phyloP scores from a whole-genome alignment of 2,113 vertebrate genomes.

The Herpetotheres cachinnans region DNA sequence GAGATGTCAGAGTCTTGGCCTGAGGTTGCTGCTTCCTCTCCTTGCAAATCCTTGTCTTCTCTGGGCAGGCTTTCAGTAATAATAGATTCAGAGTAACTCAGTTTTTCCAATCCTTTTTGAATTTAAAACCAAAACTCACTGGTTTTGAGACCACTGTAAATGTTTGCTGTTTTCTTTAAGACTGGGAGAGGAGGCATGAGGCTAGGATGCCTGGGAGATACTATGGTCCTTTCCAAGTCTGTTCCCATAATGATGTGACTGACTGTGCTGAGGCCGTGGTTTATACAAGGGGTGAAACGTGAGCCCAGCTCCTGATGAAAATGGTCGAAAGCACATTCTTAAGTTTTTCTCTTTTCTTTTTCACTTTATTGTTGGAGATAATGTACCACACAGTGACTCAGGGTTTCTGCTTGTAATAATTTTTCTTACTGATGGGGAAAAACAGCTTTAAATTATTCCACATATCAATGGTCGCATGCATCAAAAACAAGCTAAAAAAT shows the following conservation, averaged over 20 bases:
- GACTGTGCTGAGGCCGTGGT: neutral
- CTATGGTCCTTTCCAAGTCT: neutral
- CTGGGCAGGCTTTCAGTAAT: neutral
- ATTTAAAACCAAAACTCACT: neutral
- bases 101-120: neutral
- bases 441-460: slow-evolving; percentile 5
- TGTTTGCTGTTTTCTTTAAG: neutral
- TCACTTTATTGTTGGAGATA: neutral
- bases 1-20: neutral
- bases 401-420: slow-evolving; percentile 15
- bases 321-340: neutral
- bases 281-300: neutral
- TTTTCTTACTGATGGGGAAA: slow-evolving; percentile 46
- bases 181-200: neutral
- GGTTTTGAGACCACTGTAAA: neutral
- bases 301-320: neutral
- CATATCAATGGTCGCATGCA: neutral
- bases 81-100: neutral
- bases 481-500: slow-evolving; percentile 42
- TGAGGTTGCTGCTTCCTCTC: neutral
- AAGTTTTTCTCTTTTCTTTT: neutral
- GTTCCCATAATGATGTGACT: neutral
- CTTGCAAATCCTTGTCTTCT: neutral
- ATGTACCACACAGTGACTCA: slow-evolving; percentile 6
- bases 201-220: neutral